Conservation (phyloP, 2,113 vertebrate species). For the Microtus pennsylvanicus region DNA sequence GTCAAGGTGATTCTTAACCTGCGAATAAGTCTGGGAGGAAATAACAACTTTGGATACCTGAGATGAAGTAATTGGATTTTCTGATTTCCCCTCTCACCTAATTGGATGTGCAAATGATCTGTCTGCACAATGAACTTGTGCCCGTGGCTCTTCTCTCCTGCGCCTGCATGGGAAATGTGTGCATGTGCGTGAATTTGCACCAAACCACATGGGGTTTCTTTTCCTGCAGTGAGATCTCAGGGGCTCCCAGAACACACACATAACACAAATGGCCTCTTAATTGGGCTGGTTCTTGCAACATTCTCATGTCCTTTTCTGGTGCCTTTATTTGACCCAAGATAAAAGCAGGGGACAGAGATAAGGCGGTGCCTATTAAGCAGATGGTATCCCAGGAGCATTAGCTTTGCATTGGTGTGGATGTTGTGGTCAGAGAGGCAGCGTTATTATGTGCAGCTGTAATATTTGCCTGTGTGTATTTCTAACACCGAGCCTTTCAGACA, state of each 20-base stretch:
- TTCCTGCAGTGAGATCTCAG: conserved; percentile 30
- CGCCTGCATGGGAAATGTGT: background rate
- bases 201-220: background rate
- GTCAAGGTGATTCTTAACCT: background rate
- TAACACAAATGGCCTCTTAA: background rate
- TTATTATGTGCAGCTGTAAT: conserved; percentile 41
- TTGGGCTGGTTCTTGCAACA: background rate
- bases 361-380: background rate
- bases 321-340: conserved; percentile 5
- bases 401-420: background rate
- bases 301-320: background rate
- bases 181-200: background rate
- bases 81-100: conserved; percentile 46
- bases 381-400: background rate
- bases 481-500: background rate
- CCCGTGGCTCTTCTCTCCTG: background rate
- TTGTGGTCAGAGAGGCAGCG: background rate
- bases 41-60: background rate
- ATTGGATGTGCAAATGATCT: conserved; percentile 45
- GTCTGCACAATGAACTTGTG: background rate
- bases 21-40: conserved; percentile 6
- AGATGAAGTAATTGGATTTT: conserved; percentile 59
- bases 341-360: background rate
- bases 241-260: background rate
- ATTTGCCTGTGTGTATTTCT: conserved; percentile 12